Base-by-base conservation (phyloP, 1,140 invertebrate genomes). In the Lepidurus apus region DNA sequence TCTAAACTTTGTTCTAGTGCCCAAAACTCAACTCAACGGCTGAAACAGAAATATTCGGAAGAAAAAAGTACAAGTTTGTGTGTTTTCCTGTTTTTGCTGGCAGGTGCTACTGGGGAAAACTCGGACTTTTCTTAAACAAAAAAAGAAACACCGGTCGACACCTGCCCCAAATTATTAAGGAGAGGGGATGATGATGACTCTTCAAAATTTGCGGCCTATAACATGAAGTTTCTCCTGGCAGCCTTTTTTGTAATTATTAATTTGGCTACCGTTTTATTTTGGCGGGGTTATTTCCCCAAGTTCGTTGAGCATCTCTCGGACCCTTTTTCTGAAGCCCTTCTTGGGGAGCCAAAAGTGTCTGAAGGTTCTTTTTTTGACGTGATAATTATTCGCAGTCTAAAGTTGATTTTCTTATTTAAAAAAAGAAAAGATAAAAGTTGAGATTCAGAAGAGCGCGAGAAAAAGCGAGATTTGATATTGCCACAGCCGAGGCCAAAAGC, bases 391-490 rank as follows among this genome's bases (percentile, higher is more conserved):
- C 53, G 1, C 13, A 65, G 53, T 65, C 53, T 21, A 13, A 9
- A 21, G 53, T 65, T 65, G 17, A 11, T n/a, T 65, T 65, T 65
- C 21, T 65, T 65, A n/a, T 21, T 65, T 4, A 13, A 13, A 13
- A 13, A 11, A 10, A n/a, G 9, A 65, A 21, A 65, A 21, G 17
- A 9, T 0, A 65, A 65, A 65, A 13, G 53, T 34, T 34, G 34
- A 34, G 13, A 65, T 13, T 65, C 17, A 7, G 21, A 65, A 47
- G 17, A 47, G 9, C 53, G 13, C 17, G 53, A 65, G 53, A 65
- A 65, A 65, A 21, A 65, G 53, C 53, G n/a, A 65, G 53, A 65
- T 65, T 65, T 65, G 53, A 65, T 65, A 65, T 65, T 65, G 53
- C 53, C 53, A 65, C 53, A 17, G 53, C 53, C 45, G 17, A 65